These are phyloP conservation scores for Ophiothrix spiculata DNA, from an alignment of 35 echinoderm and acorn worm species.

Conservation along the genomic window DNA sequence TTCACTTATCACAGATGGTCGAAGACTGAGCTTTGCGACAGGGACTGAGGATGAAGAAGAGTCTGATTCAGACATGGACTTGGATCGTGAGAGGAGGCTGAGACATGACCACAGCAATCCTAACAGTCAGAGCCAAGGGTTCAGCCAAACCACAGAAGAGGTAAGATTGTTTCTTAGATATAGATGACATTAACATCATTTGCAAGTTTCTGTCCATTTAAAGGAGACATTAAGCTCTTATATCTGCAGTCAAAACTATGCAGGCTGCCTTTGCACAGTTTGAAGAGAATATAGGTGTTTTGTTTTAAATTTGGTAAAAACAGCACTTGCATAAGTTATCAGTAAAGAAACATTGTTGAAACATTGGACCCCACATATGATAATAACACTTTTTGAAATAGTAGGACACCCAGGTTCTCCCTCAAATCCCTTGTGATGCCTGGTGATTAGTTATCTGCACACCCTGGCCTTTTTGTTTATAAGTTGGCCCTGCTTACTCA, in stretches of 20 bases:
- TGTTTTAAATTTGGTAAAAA: too few species aligned
- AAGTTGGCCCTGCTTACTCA: too few species aligned
- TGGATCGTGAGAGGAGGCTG: conserved; percentile 17
- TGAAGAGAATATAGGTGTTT: not conserved
- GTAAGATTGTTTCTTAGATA: not conserved
- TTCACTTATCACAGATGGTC: not conserved
- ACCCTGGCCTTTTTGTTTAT: too few species aligned
- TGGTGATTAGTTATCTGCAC: too few species aligned
- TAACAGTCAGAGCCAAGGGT: conserved; percentile 60
- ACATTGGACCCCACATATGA: too few species aligned
- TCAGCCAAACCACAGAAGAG: conserved; percentile 81
- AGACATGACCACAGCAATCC: conserved; percentile 27
- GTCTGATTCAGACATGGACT: conserved; percentile 33
- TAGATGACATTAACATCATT: not conserved
- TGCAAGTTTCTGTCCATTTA: too few species aligned
- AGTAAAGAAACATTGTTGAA: not conserved
- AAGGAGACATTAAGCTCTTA: not conserved
- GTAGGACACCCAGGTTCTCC: too few species aligned
- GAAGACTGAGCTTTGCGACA: not conserved
- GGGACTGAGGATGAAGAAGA: conserved; percentile 62
- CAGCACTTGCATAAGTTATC: too few species aligned
- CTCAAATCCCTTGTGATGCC: too few species aligned
- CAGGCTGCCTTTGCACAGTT: too few species aligned
- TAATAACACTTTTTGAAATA: too few species aligned
- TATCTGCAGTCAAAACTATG: not conserved